A percentile compares a stretch with the other conserved stretches of the same genome.
These are phyloP conservation scores for Pteropus rufus DNA, from an alignment of 2,797 vertebrate genomes.

Conservation along the genomic window DNA sequence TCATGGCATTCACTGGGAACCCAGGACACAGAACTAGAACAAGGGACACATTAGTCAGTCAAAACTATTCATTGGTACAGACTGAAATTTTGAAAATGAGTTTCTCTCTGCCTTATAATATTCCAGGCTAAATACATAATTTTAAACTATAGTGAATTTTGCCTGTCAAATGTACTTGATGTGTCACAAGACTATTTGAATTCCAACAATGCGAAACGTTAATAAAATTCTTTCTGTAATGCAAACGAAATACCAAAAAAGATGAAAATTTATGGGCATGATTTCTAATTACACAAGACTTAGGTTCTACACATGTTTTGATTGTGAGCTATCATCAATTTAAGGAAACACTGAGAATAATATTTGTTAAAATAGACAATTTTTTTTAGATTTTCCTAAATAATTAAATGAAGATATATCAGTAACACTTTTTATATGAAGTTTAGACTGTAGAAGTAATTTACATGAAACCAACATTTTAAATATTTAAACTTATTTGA, in stretches of 20 bases:
- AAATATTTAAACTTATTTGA: not conserved
- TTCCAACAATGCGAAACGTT: not conserved
- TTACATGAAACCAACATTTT: not conserved
- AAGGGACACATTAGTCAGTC: slow-evolving; percentile 36
- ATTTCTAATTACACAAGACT: not conserved
- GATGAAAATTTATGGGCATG: not conserved
- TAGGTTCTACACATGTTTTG: not conserved
- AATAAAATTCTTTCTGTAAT: not conserved
- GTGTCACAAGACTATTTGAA: not conserved
- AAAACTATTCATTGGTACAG: not conserved
- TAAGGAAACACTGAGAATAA: not conserved
- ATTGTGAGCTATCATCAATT: not conserved
- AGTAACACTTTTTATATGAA: not conserved
- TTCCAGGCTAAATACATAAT: slow-evolving; percentile 56
- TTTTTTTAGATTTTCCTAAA: not conserved
- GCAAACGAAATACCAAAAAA: not conserved
- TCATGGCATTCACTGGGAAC: slow-evolving; percentile 64
- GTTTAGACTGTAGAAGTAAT: not conserved
- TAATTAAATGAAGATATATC: not conserved
- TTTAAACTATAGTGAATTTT: slow-evolving; percentile 48
- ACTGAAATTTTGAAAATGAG: slow-evolving; percentile 1
- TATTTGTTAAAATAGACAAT: not conserved
- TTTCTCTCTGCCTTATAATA: slow-evolving; percentile 44
- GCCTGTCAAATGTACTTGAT: not conserved
- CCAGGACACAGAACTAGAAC: slow-evolving; percentile 35